Evolutionary conservation across 1,140 invertebrate species (phyloP), one percentile per base, ranked within the genome.

Genomic region (Physella acuta): DNA sequence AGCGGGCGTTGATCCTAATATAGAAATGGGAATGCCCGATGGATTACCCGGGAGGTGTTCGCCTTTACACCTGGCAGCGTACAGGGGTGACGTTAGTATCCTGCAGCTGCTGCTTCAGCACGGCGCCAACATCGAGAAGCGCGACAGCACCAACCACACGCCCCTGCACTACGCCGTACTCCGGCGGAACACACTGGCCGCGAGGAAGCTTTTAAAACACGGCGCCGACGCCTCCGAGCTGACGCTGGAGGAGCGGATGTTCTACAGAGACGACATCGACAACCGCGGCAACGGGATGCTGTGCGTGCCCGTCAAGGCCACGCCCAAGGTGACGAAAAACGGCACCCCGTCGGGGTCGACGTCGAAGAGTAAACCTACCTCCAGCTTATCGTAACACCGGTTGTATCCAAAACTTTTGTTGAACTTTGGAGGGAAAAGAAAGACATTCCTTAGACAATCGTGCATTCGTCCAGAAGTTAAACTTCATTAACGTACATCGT

Each of bases 41-140:
- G 78, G 78, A 5, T 72, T 82, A 2, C 80, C 80, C 1, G 78
- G 77, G 0, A 55, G 73, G 2, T 82, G 79, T 62, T 67, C 76
- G 2, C 76, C 79, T 30, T 68, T 82, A n/a, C 80, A 82, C 44
- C 64, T 82, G 24, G 80, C 80, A 14, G 77, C 80, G 2, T 74
- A 82, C 70, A 75, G 80, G 17, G 80, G 80, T 56, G 80, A 82
- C 69, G 74, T 79, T 36, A 81, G 78, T 56, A 75, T 82, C 14
- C 73, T 80, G 11, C 71, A 79, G 60, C 64, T 81, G 37, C 71
- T 82, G 11, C 28, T 80, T 16, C 73, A 76, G 49, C 70, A 76
- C 44, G 76, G 75, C 24, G 78, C 78, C 3, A 52, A 73, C 24
- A 36, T 79, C 0, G 67, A 78, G 52, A 52, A 56, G 26, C 71